Base-by-base conservation (phyloP, 2,113 vertebrate species). In the Galeopterus variegatus region DNA sequence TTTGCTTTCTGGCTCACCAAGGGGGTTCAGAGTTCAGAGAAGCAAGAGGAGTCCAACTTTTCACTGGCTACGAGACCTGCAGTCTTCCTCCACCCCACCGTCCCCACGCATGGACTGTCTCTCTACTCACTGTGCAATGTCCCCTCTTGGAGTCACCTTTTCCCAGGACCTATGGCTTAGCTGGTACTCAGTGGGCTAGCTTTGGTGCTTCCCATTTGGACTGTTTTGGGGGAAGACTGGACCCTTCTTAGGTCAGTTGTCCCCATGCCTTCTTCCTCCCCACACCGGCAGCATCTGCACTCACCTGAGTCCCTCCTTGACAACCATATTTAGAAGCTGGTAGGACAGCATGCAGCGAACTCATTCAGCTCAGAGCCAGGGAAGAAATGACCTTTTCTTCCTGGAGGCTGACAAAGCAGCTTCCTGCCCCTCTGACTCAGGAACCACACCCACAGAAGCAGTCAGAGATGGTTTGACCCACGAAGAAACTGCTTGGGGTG, bases 281-380 rank as follows among this genome's bases (percentile, higher is more conserved):
- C 14, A 5, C 31, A 41, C 52, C 5, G 24, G 48, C 48, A 13
- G 33, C 7, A 19, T 56, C 62, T 50, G 89, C 60, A 41, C 97
- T 97, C 75, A 98, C 97, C 96, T 72, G 87, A 93, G 45, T 92
- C 90, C 26, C 17, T 94, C 64, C 76, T 75, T 72, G 83, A 84
- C 54, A 80, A 64, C 94, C 96, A 96, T 92, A 58, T 52, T 5
- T 1, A 79, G 96, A 77, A 89, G 85, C 50, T 13, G 69, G 52
- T 21, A 54, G 45, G 67, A 72, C 31, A 67, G 89, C 24, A 60
- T 41, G 36, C 60, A 14, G 23, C 23, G 14, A 36, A 45, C 41
- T 54, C 36, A 19, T 14, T 36, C 15, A 69, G 67, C 52, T 67
- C 1, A 23, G 75, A 82, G 75, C 26, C 33, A 19, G 54, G 31